These are phyloP conservation scores for Electrophaes corylata DNA, from an alignment of 2,888 invertebrate genomes.

Conservation along the genomic window DNA sequence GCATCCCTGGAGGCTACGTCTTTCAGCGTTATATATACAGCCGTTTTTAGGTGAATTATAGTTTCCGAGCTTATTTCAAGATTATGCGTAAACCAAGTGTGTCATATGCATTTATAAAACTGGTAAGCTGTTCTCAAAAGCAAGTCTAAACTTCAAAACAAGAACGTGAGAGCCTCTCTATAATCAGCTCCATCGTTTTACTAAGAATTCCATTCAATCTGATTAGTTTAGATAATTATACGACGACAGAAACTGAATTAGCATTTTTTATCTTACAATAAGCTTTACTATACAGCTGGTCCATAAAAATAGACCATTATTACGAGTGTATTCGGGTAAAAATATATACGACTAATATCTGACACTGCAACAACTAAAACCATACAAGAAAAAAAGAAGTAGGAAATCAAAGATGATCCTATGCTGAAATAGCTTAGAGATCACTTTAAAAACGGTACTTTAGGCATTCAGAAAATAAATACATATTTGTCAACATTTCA, in stretches of 20 bases:
- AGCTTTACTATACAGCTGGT: neutral
- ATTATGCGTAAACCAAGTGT: neutral
- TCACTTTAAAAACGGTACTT: too few species aligned
- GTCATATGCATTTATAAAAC: neutral
- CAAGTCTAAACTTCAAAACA: constrained; percentile 3
- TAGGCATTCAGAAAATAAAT: too few species aligned
- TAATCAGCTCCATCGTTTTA: constrained; percentile 18
- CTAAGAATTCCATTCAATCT: constrained; percentile 9
- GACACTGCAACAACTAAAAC: too few species aligned
- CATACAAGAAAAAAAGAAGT: neutral
- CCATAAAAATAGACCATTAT: neutral
- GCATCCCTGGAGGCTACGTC: neutral
- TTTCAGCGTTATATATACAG: too few species aligned
- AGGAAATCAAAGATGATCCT: neutral
- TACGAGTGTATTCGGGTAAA: neutral
- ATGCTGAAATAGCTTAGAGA: too few species aligned
- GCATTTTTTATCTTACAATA: constrained; percentile 6
- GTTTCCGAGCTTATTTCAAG: neutral
- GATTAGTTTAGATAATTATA: constrained; percentile 9
- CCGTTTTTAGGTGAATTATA: neutral
- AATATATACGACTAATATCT: too few species aligned
- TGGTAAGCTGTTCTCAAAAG: neutral
- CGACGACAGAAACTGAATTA: constrained; percentile 12
- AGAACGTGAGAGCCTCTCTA: constrained; percentile 16
- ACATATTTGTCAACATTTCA: too few species aligned